Evolutionary conservation across 2,888 invertebrate species (phyloP), one percentile per base, ranked within the genome.

Genomic region (Coenonympha arcania): DNA sequence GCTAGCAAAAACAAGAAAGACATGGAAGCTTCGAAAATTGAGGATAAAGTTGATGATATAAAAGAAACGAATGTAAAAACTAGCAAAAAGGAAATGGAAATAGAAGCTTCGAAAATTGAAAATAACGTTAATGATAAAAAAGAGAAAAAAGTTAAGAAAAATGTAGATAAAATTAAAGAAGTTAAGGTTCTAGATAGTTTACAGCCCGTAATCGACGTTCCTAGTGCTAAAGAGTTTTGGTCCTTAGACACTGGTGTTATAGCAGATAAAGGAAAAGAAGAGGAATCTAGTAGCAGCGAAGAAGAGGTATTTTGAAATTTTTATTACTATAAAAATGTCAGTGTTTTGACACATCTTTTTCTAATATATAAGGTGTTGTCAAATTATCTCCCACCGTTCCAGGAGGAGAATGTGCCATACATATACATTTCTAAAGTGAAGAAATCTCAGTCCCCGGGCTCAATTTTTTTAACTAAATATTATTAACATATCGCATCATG

Each of bases 191-290:
- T 69, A 5, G 73, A 73, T 3, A 73, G 63, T 31, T 56, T 75
- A 3, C 68, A 72, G 56, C 75, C 83, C 0, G 78, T 63, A 2
- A 48, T 86, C 1, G 73, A 78, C 9, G 68, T 73, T 33, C 82
- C 86, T 0, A 83, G 83, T 60, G 78, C 68, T 4, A 79, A 83
- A 40, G 81, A 80, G 5, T 85, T 85, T 56, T 86, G 85, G 79
- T 60, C 73, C 0, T 58, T 61, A 0, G 61, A 59, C 20, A 54
- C 57, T 3, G 67, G 67, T 0, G 54, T 40, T 6, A 46, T 56
- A 6, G 8, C 56, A 0, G 63, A 63, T 31, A 59, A 52, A 1
- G 62, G 55, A 0, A 55, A 60, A 15, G 66, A 68, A 9, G 73
- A 74, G 1, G 71, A 71, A 0, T 72, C 73, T 0, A 83, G 79